Conservation (phyloP, 2,113 vertebrate genomes). For the Lophius piscatorius region DNA sequence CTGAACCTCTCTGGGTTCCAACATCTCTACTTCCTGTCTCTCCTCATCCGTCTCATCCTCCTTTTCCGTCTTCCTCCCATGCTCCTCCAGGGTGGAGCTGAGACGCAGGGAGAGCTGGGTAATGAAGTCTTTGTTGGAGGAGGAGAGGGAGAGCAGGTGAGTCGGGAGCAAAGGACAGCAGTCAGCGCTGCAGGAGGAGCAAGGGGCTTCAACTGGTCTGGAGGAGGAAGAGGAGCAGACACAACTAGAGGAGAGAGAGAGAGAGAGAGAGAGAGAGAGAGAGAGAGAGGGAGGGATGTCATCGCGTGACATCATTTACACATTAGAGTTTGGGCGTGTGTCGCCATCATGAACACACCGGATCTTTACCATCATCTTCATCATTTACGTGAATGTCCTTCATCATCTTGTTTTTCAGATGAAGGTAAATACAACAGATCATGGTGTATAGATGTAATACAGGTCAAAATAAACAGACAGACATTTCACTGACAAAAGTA, state of each 20-base stretch:
- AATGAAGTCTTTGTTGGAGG: slow-evolving; percentile 86
- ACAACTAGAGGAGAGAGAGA: slow-evolving; percentile 33
- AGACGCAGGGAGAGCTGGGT: slow-evolving; percentile 85
- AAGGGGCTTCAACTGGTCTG: slow-evolving; percentile 12
- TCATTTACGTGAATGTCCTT: no score
- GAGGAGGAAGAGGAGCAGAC: slow-evolving; percentile 42
- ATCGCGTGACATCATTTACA: not conserved
- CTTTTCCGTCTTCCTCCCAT: not conserved
- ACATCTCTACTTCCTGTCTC: slow-evolving; percentile 18
- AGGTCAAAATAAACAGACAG: no score
- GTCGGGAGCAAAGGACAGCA: slow-evolving; percentile 81
- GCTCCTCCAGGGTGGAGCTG: slow-evolving; percentile 69
- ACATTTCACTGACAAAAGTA: no score
- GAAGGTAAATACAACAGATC: no score
- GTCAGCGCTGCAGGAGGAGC: slow-evolving; percentile 43
- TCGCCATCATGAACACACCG: no score
- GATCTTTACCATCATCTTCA: no score
- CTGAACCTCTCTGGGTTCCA: slow-evolving; percentile 33
- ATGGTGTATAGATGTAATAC: no score
- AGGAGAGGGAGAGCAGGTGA: slow-evolving; percentile 84
- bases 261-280: no score
- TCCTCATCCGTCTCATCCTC: slow-evolving; percentile 5
- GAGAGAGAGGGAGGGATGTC: not conserved
- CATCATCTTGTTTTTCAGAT: no score
- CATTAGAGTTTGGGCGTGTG: no score